These are phyloP conservation scores for Hedychridium roseum DNA, from an alignment of 2,888 invertebrate genomes.

Conservation along the genomic window DNA sequence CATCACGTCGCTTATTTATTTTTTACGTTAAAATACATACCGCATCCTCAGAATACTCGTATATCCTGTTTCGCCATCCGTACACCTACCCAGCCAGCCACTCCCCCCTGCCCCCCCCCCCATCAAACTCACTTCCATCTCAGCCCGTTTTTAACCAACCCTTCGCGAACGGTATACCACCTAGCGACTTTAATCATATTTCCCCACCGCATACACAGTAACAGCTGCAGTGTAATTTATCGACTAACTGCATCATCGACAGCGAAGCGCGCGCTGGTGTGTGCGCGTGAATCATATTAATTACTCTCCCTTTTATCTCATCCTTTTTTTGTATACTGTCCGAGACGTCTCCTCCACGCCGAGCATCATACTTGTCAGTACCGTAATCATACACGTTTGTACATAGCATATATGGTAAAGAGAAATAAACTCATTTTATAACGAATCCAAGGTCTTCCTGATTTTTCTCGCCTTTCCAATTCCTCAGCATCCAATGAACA, in stretches of 20 bases:
- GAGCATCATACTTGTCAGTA: slow-evolving; percentile 56
- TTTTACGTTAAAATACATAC: slow-evolving; percentile 45
- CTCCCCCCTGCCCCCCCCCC: slow-evolving; percentile 1
- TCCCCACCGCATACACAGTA: slow-evolving; percentile 9
- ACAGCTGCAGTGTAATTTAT: slow-evolving; percentile 24
- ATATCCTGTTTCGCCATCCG: slow-evolving; percentile 29
- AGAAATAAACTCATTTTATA: slow-evolving; percentile 64
- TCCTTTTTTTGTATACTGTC: slow-evolving; percentile 25
- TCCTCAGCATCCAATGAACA: too few species aligned
- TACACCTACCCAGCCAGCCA: too few species aligned
- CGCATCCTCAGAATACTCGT: slow-evolving; percentile 41
- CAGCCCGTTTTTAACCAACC: too few species aligned
- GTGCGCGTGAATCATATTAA: too few species aligned
- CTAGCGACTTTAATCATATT: slow-evolving; percentile 32
- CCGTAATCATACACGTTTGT: slow-evolving; percentile 57
- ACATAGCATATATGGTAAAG: slow-evolving; percentile 62
- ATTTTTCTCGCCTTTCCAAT: slow-evolving; percentile 1
- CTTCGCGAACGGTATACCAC: slow-evolving; percentile 13
- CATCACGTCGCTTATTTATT: slow-evolving; percentile 60
- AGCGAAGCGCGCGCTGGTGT: too few species aligned
- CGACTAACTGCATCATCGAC: too few species aligned
- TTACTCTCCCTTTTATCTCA: slow-evolving; percentile 4
- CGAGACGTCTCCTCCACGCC: slow-evolving; percentile 40
- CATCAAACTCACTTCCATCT: slow-evolving; percentile 8
- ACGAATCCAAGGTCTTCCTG: slow-evolving; percentile 44